These are phyloP conservation scores for Ctenochaetus hawaiiensis DNA, from an alignment of 2,797 vertebrate species.

Conservation along the genomic window DNA sequence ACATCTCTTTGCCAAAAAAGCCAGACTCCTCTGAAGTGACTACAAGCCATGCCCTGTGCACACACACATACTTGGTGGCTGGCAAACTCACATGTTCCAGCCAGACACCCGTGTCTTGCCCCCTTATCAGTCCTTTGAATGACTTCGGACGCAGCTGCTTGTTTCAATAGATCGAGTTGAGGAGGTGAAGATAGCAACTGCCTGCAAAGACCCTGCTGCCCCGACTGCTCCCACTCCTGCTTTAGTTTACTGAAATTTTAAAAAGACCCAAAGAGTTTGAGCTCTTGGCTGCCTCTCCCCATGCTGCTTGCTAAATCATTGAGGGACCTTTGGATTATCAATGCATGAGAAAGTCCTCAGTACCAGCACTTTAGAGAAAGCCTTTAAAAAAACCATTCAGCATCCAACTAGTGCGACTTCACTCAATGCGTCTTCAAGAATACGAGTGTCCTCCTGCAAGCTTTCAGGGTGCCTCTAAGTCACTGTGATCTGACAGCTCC, in stretches of 20 bases:
- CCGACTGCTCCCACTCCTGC: conserved; percentile 52
- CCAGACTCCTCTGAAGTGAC: background rate
- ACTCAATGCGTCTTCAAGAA: conserved; percentile 54
- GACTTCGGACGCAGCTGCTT: conserved; percentile 16
- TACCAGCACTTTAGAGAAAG: conserved; percentile 67
- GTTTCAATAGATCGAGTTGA: conserved; percentile 43
- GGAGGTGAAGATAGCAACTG: conserved; percentile 47
- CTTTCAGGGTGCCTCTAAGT: conserved; percentile 54
- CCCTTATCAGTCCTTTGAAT: conserved; percentile 38
- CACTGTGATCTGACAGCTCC: conserved; percentile 56
- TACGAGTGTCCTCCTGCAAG: conserved; percentile 54
- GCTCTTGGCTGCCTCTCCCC: conserved; percentile 61
- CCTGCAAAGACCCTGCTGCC: conserved; percentile 7
- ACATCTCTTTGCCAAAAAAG: conserved; percentile 29
- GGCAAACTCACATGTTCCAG: conserved; percentile 20
- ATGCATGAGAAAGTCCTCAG: conserved; percentile 80
- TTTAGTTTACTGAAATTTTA: conserved; percentile 72
- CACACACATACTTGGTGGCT: conserved; percentile 1
- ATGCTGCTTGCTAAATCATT: conserved; percentile 78
- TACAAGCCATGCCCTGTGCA: background rate
- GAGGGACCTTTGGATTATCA: conserved; percentile 78
- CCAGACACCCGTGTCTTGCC: conserved; percentile 16
- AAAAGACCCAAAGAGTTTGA: conserved; percentile 68
- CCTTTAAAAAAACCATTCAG: conserved; percentile 52
- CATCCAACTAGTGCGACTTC: conserved; percentile 60